Conservation (phyloP, 2,888 invertebrate genomes). For the Pogonocherus hispidulus region DNA sequence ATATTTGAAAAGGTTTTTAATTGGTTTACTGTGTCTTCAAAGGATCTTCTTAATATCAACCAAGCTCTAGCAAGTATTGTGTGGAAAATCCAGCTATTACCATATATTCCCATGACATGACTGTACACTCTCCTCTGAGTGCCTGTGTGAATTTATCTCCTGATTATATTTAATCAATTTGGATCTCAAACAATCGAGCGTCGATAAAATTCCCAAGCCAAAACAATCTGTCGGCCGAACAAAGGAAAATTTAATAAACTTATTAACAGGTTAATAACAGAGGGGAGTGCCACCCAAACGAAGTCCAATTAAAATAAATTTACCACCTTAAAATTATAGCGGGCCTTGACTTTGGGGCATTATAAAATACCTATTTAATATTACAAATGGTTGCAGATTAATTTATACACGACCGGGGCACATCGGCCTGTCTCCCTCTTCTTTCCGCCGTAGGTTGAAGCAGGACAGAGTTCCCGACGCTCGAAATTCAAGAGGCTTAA, state of each 20-base stretch:
- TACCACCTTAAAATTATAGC: constrained; percentile 57
- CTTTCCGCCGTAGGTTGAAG: neutral
- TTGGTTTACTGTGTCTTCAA: too few species aligned
- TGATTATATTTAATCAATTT: constrained; percentile 20
- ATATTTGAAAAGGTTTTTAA: too few species aligned
- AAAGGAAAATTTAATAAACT: constrained; percentile 57
- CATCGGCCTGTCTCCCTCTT: constrained; percentile 2
- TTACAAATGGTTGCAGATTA: constrained; percentile 37
- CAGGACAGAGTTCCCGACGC: neutral
- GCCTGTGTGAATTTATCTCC: constrained; percentile 1
- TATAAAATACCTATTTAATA: constrained; percentile 38
- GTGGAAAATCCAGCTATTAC: too few species aligned
- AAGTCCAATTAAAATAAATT: constrained; percentile 61
- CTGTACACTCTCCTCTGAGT: neutral
- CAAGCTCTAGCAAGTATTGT: too few species aligned
- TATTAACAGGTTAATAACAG: constrained; percentile 60
- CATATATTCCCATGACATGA: neutral
- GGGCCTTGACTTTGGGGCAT: constrained; percentile 17
- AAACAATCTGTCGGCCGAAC: constrained; percentile 35
- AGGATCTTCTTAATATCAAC: too few species aligned
- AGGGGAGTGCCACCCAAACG: constrained; percentile 55
- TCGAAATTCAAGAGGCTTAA: constrained; percentile 48
- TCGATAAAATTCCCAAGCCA: constrained; percentile 12
- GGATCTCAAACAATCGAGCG: constrained; percentile 8
- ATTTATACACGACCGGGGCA: constrained; percentile 18